These are phyloP conservation scores for Drosophila tsacasi DNA, from an alignment of 1,140 invertebrate species.

Conservation along the genomic window DNA sequence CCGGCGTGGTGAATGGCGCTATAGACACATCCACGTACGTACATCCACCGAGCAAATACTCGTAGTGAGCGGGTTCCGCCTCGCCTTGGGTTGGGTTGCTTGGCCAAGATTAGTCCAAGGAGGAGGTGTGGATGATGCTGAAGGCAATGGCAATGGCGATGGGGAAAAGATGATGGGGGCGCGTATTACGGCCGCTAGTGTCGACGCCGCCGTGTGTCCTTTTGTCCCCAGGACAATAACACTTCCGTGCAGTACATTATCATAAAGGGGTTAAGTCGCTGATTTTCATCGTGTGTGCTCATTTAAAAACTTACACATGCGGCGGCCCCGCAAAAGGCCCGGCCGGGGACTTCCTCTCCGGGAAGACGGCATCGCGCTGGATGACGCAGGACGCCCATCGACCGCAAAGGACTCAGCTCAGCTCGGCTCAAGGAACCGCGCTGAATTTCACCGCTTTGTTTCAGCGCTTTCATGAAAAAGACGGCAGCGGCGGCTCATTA, in stretches of 20 bases:
- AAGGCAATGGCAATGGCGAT: slow-evolving; percentile 9
- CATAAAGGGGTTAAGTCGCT: slow-evolving; percentile 84
- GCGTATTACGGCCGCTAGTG: slow-evolving; percentile 69
- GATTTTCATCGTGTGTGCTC: slow-evolving; percentile 83
- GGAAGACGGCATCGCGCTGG: slow-evolving; percentile 13
- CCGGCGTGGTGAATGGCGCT: slow-evolving; percentile 29
- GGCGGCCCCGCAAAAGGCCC: slow-evolving; percentile 34
- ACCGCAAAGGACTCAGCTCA: slow-evolving; percentile 12
- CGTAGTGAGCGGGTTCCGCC: slow-evolving; percentile 37
- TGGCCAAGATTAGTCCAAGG: slow-evolving; percentile 20
- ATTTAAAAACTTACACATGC: slow-evolving; percentile 74
- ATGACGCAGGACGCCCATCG: slow-evolving; percentile 14
- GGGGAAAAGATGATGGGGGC: slow-evolving; percentile 18
- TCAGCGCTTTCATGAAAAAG: slow-evolving; percentile 71
- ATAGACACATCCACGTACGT: slow-evolving; percentile 40
- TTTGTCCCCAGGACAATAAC: slow-evolving; percentile 84
- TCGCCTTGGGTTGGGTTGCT: slow-evolving; percentile 14
- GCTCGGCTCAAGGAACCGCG: slow-evolving; percentile 67
- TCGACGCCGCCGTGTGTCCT: slow-evolving; percentile 72
- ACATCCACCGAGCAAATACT: slow-evolving; percentile 38
- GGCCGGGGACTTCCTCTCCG: slow-evolving; percentile 28
- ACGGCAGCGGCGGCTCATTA: slow-evolving; percentile 81
- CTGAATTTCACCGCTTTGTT: slow-evolving; percentile 83
- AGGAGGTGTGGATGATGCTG: neutral
- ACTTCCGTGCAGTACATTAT: slow-evolving; percentile 82